Evolutionary conservation across 2,888 invertebrate species (phyloP).

Genomic region (Zhuqinia jingwanae): DNA sequence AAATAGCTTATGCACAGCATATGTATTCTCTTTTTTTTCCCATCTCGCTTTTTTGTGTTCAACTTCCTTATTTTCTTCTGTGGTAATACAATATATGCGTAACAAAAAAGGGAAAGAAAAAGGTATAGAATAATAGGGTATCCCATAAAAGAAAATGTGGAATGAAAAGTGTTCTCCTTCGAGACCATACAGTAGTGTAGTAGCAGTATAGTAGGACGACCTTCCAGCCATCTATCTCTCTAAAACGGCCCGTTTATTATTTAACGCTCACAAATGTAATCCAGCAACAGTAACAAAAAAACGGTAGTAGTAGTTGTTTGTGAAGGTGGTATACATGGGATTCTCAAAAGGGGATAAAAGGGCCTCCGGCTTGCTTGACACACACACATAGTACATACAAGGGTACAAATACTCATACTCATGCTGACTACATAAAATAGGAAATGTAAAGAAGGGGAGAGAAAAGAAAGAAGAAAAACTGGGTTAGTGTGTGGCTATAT

Average conservation of each 20-base stretch:
- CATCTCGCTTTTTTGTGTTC: no score
- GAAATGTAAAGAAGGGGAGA: background rate
- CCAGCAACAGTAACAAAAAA: background rate
- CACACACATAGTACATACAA: background rate
- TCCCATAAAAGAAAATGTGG: conserved; percentile 16
- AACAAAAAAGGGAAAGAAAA: conserved; percentile 1
- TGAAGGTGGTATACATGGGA: no score
- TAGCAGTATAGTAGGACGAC: conserved; percentile 33
- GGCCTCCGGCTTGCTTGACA: conserved; percentile 1
- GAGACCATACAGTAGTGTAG: conserved; percentile 23
- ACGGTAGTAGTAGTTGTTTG: background rate
- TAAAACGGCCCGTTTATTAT: conserved; percentile 39
- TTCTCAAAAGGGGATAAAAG: conserved; percentile 7
- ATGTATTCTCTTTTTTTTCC: background rate
- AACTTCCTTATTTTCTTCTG: background rate
- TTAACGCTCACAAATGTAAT: conserved; percentile 36
- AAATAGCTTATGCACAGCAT: no score
- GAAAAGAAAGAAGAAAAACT: no score
- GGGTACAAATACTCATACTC: background rate
- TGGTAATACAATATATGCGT: background rate
- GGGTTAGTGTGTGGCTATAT: conserved; percentile 9
- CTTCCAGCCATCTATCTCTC: conserved; percentile 33
- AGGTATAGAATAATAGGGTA: background rate
- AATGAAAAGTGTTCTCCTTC: conserved; percentile 30
- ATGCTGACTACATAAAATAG: background rate